phyloP scores from a whole-genome alignment of 2,797 vertebrate genomes.

The Dryobates pubescens region DNA sequence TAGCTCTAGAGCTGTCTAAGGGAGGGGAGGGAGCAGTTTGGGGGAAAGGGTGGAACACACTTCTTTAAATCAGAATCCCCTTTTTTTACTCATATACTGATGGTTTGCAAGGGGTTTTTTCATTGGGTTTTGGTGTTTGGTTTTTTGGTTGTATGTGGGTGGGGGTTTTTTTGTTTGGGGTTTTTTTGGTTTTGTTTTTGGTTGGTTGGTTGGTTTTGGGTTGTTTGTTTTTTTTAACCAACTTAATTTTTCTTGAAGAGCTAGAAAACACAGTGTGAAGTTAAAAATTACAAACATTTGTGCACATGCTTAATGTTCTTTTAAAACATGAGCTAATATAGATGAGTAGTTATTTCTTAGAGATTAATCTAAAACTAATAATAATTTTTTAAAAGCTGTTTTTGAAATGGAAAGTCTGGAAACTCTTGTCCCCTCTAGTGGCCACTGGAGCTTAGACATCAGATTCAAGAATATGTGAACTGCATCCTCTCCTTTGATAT shows the following conservation, averaged over 20 bases:
- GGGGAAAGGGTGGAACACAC: background rate
- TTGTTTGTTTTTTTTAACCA: background rate
- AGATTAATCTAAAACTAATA: background rate
- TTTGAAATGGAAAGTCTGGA: background rate
- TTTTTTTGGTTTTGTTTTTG: background rate
- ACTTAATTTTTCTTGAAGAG: background rate
- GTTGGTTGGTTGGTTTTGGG: too few species aligned
- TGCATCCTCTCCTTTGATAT: background rate
- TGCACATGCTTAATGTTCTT: background rate
- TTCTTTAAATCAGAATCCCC: background rate
- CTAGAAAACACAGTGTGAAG: background rate
- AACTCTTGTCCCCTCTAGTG: conserved; percentile 52
- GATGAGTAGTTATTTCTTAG: conserved; percentile 7
- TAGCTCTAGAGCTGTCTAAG: background rate
- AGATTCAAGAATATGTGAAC: background rate
- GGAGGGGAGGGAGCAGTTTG: background rate
- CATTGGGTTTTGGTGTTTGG: too few species aligned
- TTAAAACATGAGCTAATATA: background rate
- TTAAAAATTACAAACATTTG: background rate
- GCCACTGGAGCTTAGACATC: background rate
- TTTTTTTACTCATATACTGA: background rate
- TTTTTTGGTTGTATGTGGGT: too few species aligned
- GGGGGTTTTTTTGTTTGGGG: background rate
- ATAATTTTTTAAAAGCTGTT: background rate
- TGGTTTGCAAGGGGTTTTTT: background rate